phyloP scores from a whole-genome alignment of 1,140 invertebrate genomes.

The Aphis craccivora region DNA sequence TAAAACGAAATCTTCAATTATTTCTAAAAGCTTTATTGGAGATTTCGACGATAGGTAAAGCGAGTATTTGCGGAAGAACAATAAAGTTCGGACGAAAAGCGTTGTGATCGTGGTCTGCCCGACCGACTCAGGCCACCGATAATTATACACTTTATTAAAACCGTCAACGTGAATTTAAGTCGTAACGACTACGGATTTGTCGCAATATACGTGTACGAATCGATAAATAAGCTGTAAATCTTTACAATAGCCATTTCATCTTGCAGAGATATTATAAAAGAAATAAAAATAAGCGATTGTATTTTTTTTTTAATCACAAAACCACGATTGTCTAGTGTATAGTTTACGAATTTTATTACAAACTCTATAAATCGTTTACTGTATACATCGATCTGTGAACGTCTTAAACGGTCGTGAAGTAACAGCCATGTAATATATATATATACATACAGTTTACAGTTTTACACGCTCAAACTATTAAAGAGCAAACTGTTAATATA shows the following conservation, averaged over 20 bases:
- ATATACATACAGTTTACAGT: background rate
- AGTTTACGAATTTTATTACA: background rate
- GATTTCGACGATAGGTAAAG: background rate
- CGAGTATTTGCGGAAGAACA: background rate
- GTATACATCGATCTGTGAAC: too few relatives aligned
- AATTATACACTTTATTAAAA: conserved; percentile 20
- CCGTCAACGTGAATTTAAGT: background rate
- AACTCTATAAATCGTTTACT: background rate
- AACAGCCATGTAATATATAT: background rate
- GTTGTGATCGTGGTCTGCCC: background rate
- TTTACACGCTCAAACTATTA: background rate
- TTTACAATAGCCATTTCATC: background rate
- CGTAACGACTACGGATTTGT: background rate
- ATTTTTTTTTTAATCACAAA: background rate
- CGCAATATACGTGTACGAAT: background rate
- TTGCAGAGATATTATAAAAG: background rate
- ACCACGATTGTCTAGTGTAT: background rate
- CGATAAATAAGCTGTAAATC: background rate
- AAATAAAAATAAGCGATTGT: background rate
- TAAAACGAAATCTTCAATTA: background rate
- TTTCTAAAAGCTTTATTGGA: background rate
- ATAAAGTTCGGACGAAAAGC: background rate
- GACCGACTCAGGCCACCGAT: background rate
- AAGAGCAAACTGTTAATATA: background rate
- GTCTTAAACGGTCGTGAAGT: background rate